A percentile compares a stretch with the other conserved stretches of the same genome.
phyloP scores from a whole-genome alignment of 2,888 invertebrate genomes.

The Synergus japonicus region DNA sequence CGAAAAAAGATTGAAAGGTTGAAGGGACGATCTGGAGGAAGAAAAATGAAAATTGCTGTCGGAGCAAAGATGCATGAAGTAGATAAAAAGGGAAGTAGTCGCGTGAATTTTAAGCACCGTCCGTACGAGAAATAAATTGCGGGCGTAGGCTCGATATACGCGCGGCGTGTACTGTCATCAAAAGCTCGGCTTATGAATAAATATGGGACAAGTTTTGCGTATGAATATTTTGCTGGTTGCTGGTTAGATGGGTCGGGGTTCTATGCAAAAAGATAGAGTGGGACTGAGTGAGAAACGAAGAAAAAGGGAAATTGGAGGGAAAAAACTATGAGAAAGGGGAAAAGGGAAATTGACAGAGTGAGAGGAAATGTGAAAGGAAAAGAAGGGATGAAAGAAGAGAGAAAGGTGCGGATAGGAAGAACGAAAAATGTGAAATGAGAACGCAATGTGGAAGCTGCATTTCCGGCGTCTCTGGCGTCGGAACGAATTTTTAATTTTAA shows the following conservation, averaged over 20 bases:
- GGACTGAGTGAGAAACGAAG: slow-evolving; percentile 18
- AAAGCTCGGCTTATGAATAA: slow-evolving; percentile 68
- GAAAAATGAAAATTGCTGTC: slow-evolving; percentile 59
- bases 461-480: slow-evolving; percentile 54
- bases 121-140: slow-evolving; percentile 61
- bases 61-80: slow-evolving; percentile 61
- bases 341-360: slow-evolving; percentile 15
- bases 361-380: slow-evolving; percentile 37
- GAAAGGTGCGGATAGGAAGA: slow-evolving; percentile 32
- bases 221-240: slow-evolving; percentile 64
- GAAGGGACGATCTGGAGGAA: background rate
- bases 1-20: background rate
- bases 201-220: slow-evolving; percentile 67
- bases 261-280: slow-evolving; percentile 40
- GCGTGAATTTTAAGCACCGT: slow-evolving; percentile 63
- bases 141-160: slow-evolving; percentile 60
- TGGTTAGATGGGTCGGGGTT: slow-evolving; percentile 45
- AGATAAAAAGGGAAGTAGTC: slow-evolving; percentile 63
- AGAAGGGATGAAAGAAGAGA: slow-evolving; percentile 26
- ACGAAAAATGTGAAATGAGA: slow-evolving; percentile 46
- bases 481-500: slow-evolving; percentile 58
- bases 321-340: slow-evolving; percentile 35
- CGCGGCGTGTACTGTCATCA: slow-evolving; percentile 64
- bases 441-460: slow-evolving; percentile 55
- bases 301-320: slow-evolving; percentile 6